Evolutionary conservation across 1,140 invertebrate species (phyloP).

Genomic region (Drosophila cardini): DNA sequence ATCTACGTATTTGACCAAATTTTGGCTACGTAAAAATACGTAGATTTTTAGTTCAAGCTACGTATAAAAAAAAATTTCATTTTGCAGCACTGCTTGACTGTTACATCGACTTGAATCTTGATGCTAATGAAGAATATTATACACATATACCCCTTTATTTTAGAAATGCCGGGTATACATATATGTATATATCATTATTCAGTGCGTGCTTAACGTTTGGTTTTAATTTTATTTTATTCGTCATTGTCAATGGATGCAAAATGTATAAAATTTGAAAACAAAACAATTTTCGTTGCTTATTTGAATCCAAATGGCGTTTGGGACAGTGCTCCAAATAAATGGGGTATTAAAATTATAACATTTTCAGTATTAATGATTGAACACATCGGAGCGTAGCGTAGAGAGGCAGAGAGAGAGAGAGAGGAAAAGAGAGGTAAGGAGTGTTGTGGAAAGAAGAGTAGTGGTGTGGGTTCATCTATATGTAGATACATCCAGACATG

Average conservation of each 20-base stretch:
- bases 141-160: too few relatives aligned
- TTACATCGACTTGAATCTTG: too few relatives aligned
- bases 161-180: not conserved
- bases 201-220: constrained; percentile 41
- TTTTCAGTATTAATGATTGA: constrained; percentile 30
- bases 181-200: constrained; percentile 45
- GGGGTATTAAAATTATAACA: constrained; percentile 45
- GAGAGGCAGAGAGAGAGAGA: too few relatives aligned
- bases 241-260: constrained; percentile 40
- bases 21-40: too few relatives aligned
- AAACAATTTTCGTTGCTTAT: constrained; percentile 37
- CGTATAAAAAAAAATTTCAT: too few relatives aligned
- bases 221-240: constrained; percentile 13
- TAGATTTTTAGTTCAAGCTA: too few relatives aligned
- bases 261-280: constrained; percentile 49
- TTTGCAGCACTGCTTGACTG: too few relatives aligned
- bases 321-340: constrained; percentile 18
- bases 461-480: not conserved
- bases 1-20: too few relatives aligned
- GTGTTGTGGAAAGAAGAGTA: not conserved
- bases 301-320: constrained; percentile 44
- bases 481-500: constrained; percentile 17
- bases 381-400: not conserved
- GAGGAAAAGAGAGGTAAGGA: too few relatives aligned
- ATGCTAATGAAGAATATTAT: too few relatives aligned